Conservation (phyloP, 2,797 vertebrate genomes). For the Alauda arvensis region DNA sequence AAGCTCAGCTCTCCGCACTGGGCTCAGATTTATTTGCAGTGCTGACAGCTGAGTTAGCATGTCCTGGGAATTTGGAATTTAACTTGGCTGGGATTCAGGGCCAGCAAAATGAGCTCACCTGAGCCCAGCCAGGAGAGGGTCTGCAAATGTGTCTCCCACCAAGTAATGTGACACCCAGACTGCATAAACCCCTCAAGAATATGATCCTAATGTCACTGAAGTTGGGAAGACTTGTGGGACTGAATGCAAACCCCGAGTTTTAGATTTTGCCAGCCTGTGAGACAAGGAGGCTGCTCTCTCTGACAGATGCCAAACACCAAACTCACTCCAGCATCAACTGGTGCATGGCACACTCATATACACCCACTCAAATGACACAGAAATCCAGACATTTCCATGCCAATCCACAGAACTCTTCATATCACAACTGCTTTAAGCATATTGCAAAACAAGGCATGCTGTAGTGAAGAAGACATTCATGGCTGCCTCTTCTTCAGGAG, state of each 20-base stretch:
- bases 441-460: fast-evolving
- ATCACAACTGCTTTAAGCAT: not conserved
- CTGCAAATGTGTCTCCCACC: not conserved
- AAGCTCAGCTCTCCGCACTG: not conserved
- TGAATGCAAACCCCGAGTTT: not conserved
- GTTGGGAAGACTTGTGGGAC: not conserved
- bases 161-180: not conserved
- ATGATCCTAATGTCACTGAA: not conserved
- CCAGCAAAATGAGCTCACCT: not conserved
- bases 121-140: not conserved
- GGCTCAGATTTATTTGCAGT: not conserved
- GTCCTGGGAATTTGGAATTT: not conserved
- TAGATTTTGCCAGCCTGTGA: not conserved
- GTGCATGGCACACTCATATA: not conserved
- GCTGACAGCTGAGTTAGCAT: not conserved
- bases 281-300: not conserved
- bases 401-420: not conserved
- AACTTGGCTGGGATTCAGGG: not conserved
- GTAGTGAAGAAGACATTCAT: not conserved
- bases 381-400: not conserved
- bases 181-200: not conserved
- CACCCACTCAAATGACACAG: not conserved
- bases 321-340: not conserved
- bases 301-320: not conserved
- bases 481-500: not conserved